These are phyloP conservation scores for Temnothorax rugatulus DNA, from an alignment of 2,888 invertebrate genomes.

Conservation along the genomic window DNA sequence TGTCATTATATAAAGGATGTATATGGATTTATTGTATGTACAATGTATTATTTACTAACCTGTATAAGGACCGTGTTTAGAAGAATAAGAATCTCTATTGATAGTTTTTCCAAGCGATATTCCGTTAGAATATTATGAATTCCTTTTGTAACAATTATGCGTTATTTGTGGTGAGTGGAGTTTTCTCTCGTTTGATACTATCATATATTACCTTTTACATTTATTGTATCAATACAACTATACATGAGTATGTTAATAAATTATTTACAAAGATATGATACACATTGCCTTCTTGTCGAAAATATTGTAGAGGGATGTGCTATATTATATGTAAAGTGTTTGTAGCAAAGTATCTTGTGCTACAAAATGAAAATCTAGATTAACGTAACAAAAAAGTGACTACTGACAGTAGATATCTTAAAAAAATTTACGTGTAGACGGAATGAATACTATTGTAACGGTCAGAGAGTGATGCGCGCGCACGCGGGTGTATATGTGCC, in stretches of 20 bases:
- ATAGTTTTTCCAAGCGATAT: slow-evolving; percentile 58
- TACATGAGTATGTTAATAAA: slow-evolving; percentile 83
- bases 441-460: slow-evolving; percentile 18
- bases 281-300: slow-evolving; percentile 73
- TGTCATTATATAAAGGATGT: slow-evolving; percentile 21
- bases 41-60: slow-evolving; percentile 40
- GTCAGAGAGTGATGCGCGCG: background rate
- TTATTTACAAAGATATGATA: slow-evolving; percentile 84
- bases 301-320: slow-evolving; percentile 35
- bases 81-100: slow-evolving; percentile 46
- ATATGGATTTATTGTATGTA: slow-evolving; percentile 4
- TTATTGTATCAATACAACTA: slow-evolving; percentile 80
- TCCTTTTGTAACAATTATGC: slow-evolving; percentile 69
- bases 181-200: slow-evolving; percentile 61
- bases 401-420: background rate
- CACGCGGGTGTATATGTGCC: background rate
- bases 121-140: slow-evolving; percentile 65
- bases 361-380: slow-evolving; percentile 31
- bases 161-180: slow-evolving; percentile 75
- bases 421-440: slow-evolving; percentile 10
- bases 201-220: slow-evolving; percentile 77
- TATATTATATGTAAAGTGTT: slow-evolving; percentile 23
- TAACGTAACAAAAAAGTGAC: slow-evolving; percentile 14
- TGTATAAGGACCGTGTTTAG: slow-evolving; percentile 19
- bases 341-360: slow-evolving; percentile 7